phyloP scores from a whole-genome alignment of 2,797 vertebrate genomes.

The Lepidocolaptes lacrymiger region DNA sequence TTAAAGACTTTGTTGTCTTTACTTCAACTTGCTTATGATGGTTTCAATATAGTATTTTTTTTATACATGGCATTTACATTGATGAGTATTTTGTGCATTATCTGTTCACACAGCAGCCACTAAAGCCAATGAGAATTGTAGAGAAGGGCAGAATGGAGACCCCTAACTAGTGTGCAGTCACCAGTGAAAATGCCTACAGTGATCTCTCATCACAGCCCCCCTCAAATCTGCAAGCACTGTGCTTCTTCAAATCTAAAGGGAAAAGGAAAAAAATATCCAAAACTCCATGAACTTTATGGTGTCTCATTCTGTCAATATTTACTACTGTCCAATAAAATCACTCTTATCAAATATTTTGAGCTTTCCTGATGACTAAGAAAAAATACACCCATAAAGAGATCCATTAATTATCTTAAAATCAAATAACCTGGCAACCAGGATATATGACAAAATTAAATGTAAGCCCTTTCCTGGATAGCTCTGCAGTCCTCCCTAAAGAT shows the following conservation, averaged over 20 bases:
- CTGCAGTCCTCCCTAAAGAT: neutral
- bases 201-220: neutral
- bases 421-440: constrained; percentile 35
- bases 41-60: constrained; percentile 31
- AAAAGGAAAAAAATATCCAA: neutral
- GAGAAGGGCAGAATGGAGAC: neutral
- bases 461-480: constrained; percentile 6
- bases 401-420: constrained; percentile 51
- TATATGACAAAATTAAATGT: constrained; percentile 29
- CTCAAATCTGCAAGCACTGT: neutral
- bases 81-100: constrained; percentile 19
- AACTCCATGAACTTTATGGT: neutral
- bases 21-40: neutral
- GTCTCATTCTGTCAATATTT: constrained; percentile 7
- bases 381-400: constrained; percentile 3
- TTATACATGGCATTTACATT: constrained; percentile 15
- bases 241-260: neutral
- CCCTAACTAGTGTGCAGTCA: neutral
- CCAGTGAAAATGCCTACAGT: neutral
- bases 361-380: constrained; percentile 46
- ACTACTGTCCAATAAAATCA: constrained; percentile 32
- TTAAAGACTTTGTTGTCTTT: neutral
- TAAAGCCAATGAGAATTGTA: neutral
- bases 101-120: neutral
- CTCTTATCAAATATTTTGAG: constrained; percentile 47